phyloP scores from a whole-genome alignment of 2,888 invertebrate species.

The Aporophyla lueneburgensis region DNA sequence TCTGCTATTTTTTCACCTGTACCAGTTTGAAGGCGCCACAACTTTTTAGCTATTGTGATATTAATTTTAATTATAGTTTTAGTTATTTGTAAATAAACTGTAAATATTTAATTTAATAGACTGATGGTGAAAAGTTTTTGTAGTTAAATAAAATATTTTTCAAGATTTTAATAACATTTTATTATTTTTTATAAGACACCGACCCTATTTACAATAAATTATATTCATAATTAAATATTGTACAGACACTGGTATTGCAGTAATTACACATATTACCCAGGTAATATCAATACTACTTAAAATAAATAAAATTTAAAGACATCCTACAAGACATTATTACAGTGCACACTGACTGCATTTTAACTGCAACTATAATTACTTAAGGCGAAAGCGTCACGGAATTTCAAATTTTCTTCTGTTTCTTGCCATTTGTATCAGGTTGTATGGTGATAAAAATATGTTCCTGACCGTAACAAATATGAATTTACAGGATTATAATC shows the following conservation, averaged over 20 bases:
- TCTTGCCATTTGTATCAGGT: too few relatives aligned
- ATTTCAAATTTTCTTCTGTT: too few relatives aligned
- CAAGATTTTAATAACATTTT: constrained; percentile 25
- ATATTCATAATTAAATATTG: constrained; percentile 33
- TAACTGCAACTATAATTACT: too few relatives aligned
- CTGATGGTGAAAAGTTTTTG: constrained; percentile 72
- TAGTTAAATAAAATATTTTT: constrained; percentile 63
- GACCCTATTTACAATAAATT: constrained; percentile 41
- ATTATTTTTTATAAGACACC: constrained; percentile 12
- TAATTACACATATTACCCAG: neutral
- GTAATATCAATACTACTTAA: constrained; percentile 24
- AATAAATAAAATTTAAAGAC: too few relatives aligned
- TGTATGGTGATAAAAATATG: too few relatives aligned
- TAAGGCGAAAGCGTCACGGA: too few relatives aligned
- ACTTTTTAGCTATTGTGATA: constrained; percentile 58
- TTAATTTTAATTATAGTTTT: constrained; percentile 45
- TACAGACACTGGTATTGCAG: constrained; percentile 48
- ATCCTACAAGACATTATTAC: too few relatives aligned
- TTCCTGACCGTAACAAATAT: too few relatives aligned
- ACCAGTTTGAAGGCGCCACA: constrained; percentile 5
- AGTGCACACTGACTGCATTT: too few relatives aligned
- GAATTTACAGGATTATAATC: too few relatives aligned
- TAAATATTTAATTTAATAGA: constrained; percentile 72
- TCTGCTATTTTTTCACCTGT: neutral
- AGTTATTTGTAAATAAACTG: constrained; percentile 63